phyloP scores from a whole-genome alignment of 2,888 invertebrate species.

The Eutolmus rufibarbis region DNA sequence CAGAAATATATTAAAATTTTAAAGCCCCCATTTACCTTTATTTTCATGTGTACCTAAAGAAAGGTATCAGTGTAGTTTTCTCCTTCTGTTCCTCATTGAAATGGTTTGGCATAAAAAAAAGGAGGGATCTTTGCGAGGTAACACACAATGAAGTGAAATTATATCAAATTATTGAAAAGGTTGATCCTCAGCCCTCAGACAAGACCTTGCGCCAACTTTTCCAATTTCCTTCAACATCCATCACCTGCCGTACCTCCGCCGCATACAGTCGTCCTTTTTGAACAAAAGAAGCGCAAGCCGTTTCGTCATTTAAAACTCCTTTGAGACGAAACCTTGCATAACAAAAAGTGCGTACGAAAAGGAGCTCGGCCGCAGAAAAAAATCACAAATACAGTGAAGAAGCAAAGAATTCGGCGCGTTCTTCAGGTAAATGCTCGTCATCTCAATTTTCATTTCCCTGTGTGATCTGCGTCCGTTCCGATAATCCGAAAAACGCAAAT shows the following conservation, averaged over 20 bases:
- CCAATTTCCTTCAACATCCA: conserved; percentile 28
- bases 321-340: conserved; percentile 40
- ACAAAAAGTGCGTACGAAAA: conserved; percentile 29
- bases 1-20: too few relatives aligned
- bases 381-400: not conserved
- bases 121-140: not conserved
- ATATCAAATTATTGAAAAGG: conserved; percentile 23
- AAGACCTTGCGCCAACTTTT: conserved; percentile 5
- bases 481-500: conserved; percentile 34
- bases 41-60: not conserved
- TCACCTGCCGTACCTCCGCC: conserved; percentile 24
- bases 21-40: not conserved
- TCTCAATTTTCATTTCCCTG: conserved; percentile 41
- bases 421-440: conserved; percentile 26
- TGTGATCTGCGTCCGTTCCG: conserved; percentile 2
- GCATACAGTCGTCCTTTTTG: not conserved
- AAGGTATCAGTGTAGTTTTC: not conserved
- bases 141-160: not conserved
- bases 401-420: not conserved
- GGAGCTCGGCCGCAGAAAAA: not conserved
- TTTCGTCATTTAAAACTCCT: conserved; percentile 42
- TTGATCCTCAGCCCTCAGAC: not conserved
- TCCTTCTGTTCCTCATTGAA: not conserved
- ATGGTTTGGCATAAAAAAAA: not conserved
- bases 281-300: conserved; percentile 14